Evolutionary conservation across 2,797 vertebrate genomes (phyloP).

Genomic region (Otolemur crassicaudatus): DNA sequence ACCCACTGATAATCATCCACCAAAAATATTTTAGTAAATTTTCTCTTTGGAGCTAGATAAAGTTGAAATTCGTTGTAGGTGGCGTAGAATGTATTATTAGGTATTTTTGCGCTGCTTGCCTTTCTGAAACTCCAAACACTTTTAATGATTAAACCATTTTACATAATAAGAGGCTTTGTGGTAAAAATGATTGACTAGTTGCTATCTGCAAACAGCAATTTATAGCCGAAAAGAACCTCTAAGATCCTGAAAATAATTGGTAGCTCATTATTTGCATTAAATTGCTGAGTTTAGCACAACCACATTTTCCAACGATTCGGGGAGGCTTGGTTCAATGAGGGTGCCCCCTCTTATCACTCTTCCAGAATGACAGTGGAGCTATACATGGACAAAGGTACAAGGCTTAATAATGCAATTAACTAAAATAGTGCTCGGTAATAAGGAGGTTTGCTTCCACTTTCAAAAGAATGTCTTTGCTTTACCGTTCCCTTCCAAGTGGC

Average conservation of each 20-base stretch:
- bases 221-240: conserved; percentile 60
- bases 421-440: neutral
- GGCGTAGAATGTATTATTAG: neutral
- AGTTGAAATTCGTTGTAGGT: conserved; percentile 42
- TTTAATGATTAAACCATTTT: conserved; percentile 78
- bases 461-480: neutral
- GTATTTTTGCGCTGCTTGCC: conserved; percentile 69
- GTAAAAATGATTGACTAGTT: conserved; percentile 72
- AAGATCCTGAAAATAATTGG: conserved; percentile 73
- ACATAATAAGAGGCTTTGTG: conserved; percentile 76
- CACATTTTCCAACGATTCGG: conserved; percentile 51
- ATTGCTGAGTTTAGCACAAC: conserved; percentile 73
- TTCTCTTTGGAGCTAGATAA: conserved; percentile 72
- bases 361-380: conserved; percentile 52
- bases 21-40: conserved; percentile 62
- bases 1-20: conserved; percentile 45
- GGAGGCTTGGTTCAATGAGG: neutral
- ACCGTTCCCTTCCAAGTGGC: neutral
- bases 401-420: conserved; percentile 38
- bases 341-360: neutral
- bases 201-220: conserved; percentile 72
- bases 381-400: neutral
- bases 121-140: conserved; percentile 68
- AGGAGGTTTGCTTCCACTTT: neutral
- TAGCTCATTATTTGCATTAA: conserved; percentile 78